Base-by-base conservation (phyloP, 2,888 invertebrate genomes). In the Hypsopygia costalis region DNA sequence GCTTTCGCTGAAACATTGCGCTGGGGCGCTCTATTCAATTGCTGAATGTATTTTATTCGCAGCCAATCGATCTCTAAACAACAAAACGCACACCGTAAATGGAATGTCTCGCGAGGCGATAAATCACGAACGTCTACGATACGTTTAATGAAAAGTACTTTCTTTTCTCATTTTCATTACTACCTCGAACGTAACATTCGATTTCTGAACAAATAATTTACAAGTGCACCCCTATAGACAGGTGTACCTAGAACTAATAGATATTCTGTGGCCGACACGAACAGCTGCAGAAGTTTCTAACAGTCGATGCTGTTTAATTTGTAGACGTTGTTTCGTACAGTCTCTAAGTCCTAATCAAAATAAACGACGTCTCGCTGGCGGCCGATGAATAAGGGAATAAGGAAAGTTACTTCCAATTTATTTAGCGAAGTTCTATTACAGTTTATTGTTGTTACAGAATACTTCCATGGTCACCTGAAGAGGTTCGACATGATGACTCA, bases 131-230 rank as follows among this genome's bases (percentile, higher is more conserved):
- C 64, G 71, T 75, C 78, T 71, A 57, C 76, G 78, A 83, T 82
- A 79, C 79, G 75, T 81, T 81, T 82, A 82, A 85, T 83, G 81
- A 83, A 83, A 82, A 77, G 76, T 75, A 77, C 75, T 73, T 73
- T 73, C 69, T 59, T 59, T 62, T 62, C 63, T 63, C 64, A 55
- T 64, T 58, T 62, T 69, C 80, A 80, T 79, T 75, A 68, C 67
- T 3, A 16, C 62, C 64, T 64, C 51, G 65, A 66, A 59, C 22
- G 35, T 35, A 34, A 16, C 11, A 7, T 34, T 34, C 29, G 27
- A 29, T 16, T 33, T 9, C 28, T 11, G 32, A 8, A 11, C 28
- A 36, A 36, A 36, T 27, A 37, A 37, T 37, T 37, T 30, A 37
- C 29, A 9, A 21, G 11, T 30, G 36, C 36, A 37, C 22, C 22